Conservation (phyloP, 2,888 invertebrate genomes). For the Agonopterix arenella region DNA sequence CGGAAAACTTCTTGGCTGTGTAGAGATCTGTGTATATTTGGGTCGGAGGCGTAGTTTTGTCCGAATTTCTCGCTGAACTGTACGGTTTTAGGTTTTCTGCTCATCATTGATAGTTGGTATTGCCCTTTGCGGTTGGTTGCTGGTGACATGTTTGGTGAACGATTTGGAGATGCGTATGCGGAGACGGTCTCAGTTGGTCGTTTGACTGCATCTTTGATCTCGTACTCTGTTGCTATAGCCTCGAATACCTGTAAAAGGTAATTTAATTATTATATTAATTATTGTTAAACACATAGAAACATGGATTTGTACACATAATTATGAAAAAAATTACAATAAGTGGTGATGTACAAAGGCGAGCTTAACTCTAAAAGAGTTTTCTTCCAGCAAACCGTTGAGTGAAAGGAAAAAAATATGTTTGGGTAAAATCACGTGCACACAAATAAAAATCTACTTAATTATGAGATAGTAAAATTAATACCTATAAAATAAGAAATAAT, state of each 20-base stretch:
- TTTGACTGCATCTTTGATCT: conserved; percentile 45
- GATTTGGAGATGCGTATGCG: conserved; percentile 44
- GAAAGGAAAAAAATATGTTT: too few relatives aligned
- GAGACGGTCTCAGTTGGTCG: conserved; percentile 36
- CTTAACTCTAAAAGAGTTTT: too few relatives aligned
- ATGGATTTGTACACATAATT: too few relatives aligned
- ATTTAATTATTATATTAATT: too few relatives aligned
- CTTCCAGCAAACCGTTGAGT: too few relatives aligned
- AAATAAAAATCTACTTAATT: too few relatives aligned
- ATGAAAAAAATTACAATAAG: too few relatives aligned
- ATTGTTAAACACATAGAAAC: too few relatives aligned
- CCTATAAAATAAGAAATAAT: too few relatives aligned
- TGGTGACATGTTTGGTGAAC: conserved; percentile 51
- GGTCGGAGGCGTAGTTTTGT: conserved; percentile 50
- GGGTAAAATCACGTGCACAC: too few relatives aligned
- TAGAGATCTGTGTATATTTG: conserved; percentile 46
- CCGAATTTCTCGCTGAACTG: conserved; percentile 44
- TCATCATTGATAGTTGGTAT: conserved; percentile 60
- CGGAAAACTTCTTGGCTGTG: conserved; percentile 15
- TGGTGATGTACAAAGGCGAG: too few relatives aligned
- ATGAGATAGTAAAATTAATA: too few relatives aligned
- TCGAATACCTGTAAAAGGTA: conserved; percentile 52
- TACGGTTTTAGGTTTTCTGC: conserved; percentile 37
- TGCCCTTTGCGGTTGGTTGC: conserved; percentile 43
- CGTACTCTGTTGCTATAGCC: conserved; percentile 65